Base-by-base conservation (phyloP, 2,888 invertebrate genomes). In the Archips crataeganus region DNA sequence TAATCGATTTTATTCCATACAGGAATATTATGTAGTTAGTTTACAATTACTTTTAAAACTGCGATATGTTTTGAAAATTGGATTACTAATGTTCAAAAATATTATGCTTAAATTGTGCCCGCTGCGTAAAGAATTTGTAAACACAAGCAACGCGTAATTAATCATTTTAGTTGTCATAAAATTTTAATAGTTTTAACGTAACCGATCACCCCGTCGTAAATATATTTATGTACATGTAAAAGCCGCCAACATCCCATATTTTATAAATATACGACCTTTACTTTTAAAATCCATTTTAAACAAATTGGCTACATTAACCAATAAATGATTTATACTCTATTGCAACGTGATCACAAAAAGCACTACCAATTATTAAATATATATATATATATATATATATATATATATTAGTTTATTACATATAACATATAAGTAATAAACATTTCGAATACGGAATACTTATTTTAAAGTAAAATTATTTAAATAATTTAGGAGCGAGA, bases 401-500 rank as follows among this genome's bases (percentile, higher is more conserved):
- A 23, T 23, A 23, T 1, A 23, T 23, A 23, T 23, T 23, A 23
- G 23, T 23, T 23, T 23, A 23, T 23, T 23, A 23, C 23, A 23
- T 23, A 23, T 23, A 23, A 23, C 23, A 23, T 23, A 23, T 23
- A 23, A 23, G 23, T 39, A 39, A 39, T 45, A 45, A 45, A 45
- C 9, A 3, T 45, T 45, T 9, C 2, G 13, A 49, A 49, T 13
- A 13, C 51, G 51, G 15, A 57, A 10, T 57, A 32, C 3, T 57
- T 57, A 57, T 23, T 57, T 32, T 2, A 32, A 57, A 10, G 10
- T 2, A 11, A 23, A 77, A 65, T 61, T 45, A 75, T 79, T 77
- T 64, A 69, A 75, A 77, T 65, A 70, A 75, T 70, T 75, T 74
- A 80, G 81, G 84, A 88, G 87, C 86, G 87, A 85, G 86, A 85